Base-by-base conservation (phyloP, 53 echinoderm and acorn worm species). In the Patiria pectinifera region DNA sequence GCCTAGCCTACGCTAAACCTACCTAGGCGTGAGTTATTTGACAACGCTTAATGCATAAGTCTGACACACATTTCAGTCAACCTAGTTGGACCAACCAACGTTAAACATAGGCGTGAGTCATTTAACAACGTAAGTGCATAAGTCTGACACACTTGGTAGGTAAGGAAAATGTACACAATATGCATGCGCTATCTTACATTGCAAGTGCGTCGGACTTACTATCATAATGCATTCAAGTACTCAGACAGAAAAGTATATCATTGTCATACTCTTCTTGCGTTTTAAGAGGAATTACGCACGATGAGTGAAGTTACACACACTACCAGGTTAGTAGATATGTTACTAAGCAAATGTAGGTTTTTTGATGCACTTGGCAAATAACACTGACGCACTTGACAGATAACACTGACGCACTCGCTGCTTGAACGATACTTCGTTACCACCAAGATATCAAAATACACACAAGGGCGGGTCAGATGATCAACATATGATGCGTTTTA, bases 81-180 rank as follows among this genome's bases (percentile, higher is more conserved):
- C 77, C 77, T 77, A 77, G 43, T 77, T 35, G 77, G n/a, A 44
- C n/a, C 77, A 77, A 35, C 77, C 26, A 21, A 77, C 26, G 77
- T 26, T 77, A 77, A 24, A 83, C 83, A 24, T 53, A 53, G 53
- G 53, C 53, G 53, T 53, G 53, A 53, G 53, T 8, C 8, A 53
- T 53, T 53, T 53, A 8, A 53, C 53, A 53, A 53, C 53, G 5
- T 6, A 1, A 53, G 53, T 53, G 53, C 59, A 83, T 61, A 83
- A 24, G 81, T 59, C 59, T 83, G 83, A 83, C 83, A 46, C 83
- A 83, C 13, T 83, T 49, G n/a, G 48, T 21, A 35, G 83, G 83
- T 83, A 83, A 83, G 58, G 25, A 59, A 83, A 83, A 83, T 76
- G 61, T 83, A 83, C 83, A 83, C 83, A 83, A 18, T 82, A 53